Percentiles rank a stretch among this genome's conserved stretches.
phyloP scores from a whole-genome alignment of 2,888 invertebrate genomes.

The Encarsia formosa region DNA sequence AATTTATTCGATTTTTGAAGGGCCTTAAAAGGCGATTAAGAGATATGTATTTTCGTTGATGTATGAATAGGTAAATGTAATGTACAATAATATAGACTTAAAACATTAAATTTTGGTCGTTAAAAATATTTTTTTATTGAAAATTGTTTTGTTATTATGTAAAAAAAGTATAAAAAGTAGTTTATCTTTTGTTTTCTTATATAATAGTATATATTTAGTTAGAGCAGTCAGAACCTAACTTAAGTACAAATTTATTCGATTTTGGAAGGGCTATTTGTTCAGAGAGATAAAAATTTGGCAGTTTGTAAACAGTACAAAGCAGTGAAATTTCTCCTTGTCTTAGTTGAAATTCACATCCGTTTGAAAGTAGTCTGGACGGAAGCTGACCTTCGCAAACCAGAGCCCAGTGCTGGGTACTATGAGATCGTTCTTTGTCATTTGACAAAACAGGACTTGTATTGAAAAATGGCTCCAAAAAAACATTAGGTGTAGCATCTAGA shows the following conservation, averaged over 20 bases:
- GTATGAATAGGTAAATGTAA: too few species aligned
- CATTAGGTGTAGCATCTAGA: conserved; percentile 89
- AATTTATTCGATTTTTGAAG: conserved; percentile 96
- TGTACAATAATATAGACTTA: too few species aligned
- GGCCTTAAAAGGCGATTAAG: too few species aligned
- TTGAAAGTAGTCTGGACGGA: conserved; percentile 78
- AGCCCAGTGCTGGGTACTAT: conserved; percentile 91
- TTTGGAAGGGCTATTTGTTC: conserved; percentile 97
- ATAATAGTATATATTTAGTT: too few species aligned
- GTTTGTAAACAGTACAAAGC: conserved; percentile 75
- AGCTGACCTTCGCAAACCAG: conserved; percentile 84
- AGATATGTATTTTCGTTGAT: too few species aligned
- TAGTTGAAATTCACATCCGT: conserved; percentile 84
- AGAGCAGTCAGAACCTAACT: conserved; percentile 95
- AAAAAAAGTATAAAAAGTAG: too few species aligned
- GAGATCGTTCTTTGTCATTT: conserved; percentile 72
- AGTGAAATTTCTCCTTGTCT: conserved; percentile 90
- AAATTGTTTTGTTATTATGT: too few species aligned
- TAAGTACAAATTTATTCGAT: conserved; percentile 88
- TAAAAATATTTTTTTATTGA: too few species aligned
- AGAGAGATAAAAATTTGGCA: conserved; percentile 91
- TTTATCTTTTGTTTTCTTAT: too few species aligned
- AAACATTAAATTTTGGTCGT: too few species aligned
- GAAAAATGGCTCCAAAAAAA: conserved; percentile 93
- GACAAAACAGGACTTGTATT: conserved; percentile 79